phyloP scores from a whole-genome alignment of 2,113 vertebrate genomes.

The Physeter macrocephalus region DNA sequence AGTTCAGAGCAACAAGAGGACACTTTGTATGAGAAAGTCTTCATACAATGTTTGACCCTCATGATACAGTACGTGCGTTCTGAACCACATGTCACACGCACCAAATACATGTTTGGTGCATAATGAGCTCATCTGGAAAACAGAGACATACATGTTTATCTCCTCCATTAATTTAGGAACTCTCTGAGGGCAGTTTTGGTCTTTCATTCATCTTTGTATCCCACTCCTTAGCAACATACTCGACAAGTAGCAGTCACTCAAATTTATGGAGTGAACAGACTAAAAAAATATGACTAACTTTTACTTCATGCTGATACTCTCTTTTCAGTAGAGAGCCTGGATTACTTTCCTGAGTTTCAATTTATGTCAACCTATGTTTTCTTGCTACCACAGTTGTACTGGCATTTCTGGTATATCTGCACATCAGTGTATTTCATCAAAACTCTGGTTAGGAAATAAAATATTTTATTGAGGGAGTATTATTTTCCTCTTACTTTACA shows the following conservation, averaged over 20 bases:
- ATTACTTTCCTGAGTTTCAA: neutral
- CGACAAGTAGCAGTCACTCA: neutral
- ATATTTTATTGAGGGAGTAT: neutral
- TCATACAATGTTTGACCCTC: neutral
- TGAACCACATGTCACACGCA: neutral
- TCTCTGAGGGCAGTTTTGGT: neutral
- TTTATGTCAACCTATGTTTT: neutral
- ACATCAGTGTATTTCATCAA: neutral
- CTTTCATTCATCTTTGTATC: neutral
- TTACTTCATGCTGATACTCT: neutral
- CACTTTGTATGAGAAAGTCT: neutral
- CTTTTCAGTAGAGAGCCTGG: neutral
- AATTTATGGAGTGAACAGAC: neutral
- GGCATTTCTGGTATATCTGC: neutral
- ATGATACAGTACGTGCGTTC: neutral
- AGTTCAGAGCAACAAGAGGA: neutral
- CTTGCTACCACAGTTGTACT: neutral
- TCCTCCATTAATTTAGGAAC: neutral
- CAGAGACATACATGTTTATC: neutral
- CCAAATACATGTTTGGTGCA: neutral
- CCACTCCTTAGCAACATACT: neutral
- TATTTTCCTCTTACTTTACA: neutral
- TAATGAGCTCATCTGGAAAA: neutral
- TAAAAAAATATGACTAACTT: neutral
- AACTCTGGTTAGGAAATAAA: neutral